Percentiles rank a stretch among this genome's conserved stretches.
Evolutionary conservation across 2,888 invertebrate species (phyloP).

Genomic region (Harpalus rubripes): DNA sequence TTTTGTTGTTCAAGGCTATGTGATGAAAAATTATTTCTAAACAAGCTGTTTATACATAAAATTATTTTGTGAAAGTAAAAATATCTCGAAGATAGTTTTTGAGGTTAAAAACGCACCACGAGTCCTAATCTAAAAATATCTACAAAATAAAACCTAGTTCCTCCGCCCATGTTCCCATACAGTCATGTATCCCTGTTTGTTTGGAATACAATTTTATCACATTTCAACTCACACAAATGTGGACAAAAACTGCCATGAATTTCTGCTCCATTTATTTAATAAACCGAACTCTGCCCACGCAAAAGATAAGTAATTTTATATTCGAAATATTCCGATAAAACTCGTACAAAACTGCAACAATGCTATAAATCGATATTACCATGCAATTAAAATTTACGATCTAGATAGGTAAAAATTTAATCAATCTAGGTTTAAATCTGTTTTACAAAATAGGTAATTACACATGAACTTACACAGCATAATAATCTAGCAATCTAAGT

Average conservation of each 20-base stretch:
- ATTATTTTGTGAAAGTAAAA: background rate
- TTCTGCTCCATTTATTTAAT: slow-evolving; percentile 38
- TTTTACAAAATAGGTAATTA: slow-evolving; percentile 36
- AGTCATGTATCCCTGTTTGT: slow-evolving; percentile 51
- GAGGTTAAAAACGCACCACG: slow-evolving; percentile 29
- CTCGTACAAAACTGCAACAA: slow-evolving; percentile 19
- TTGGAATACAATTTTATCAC: slow-evolving; percentile 52
- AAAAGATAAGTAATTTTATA: slow-evolving; percentile 26
- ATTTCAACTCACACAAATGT: slow-evolving; percentile 40
- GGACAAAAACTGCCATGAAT: slow-evolving; percentile 27
- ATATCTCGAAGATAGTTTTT: slow-evolving; percentile 10
- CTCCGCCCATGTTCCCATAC: slow-evolving; percentile 39
- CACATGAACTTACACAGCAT: slow-evolving; percentile 8
- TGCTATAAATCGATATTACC: slow-evolving; percentile 23
- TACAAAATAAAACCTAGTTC: slow-evolving; percentile 46
- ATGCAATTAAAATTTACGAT: slow-evolving; percentile 27
- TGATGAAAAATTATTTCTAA: background rate
- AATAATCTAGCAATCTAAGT: slow-evolving; percentile 32
- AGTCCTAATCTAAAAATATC: slow-evolving; percentile 45
- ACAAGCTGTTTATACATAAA: background rate
- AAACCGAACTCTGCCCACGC: slow-evolving; percentile 51
- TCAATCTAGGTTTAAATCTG: slow-evolving; percentile 13
- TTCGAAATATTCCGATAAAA: slow-evolving; percentile 41
- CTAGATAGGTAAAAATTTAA: slow-evolving; percentile 32
- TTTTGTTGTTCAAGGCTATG: background rate